Conservation (phyloP, 2,797 vertebrate species). For the Clarias platycephalus region DNA sequence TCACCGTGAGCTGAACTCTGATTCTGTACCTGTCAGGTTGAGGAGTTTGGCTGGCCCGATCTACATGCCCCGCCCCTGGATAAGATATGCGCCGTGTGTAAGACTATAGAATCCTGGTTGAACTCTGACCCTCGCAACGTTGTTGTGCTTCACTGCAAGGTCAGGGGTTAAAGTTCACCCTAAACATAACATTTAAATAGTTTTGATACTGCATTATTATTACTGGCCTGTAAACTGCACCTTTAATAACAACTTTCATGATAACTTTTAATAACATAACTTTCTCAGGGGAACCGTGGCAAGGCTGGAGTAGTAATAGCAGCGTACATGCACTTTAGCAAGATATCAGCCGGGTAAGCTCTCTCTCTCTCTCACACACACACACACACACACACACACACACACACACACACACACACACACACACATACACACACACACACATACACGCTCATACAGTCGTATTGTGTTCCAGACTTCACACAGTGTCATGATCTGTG, state of each 20-base stretch:
- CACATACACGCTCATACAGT: neutral
- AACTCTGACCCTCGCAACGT: conserved; percentile 82
- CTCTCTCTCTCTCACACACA: neutral
- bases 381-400: neutral
- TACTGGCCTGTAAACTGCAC: neutral
- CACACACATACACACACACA: neutral
- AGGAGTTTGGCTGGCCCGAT: conserved; percentile 91
- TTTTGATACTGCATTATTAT: neutral
- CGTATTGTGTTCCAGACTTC: neutral
- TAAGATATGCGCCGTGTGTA: conserved; percentile 88
- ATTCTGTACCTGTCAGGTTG: conserved; percentile 72
- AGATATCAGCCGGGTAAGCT: conserved; percentile 87
- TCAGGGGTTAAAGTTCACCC: conserved; percentile 56
- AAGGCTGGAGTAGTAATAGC: conserved; percentile 88
- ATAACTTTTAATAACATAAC: conserved; percentile 20
- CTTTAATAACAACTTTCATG: neutral
- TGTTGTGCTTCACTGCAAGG: conserved; percentile 90
- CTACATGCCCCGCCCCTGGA: conserved; percentile 88
- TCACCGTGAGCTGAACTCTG: neutral
- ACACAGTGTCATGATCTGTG: conserved; percentile 13
- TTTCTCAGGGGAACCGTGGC: conserved; percentile 83
- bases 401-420: too few species aligned
- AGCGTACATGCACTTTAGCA: conserved; percentile 95
- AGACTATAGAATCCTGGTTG: conserved; percentile 90
- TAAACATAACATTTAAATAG: neutral